Evolutionary conservation across 2,113 vertebrate species (phyloP), one percentile per base, ranked within the genome.

Genomic region (Pionites leucogaster): DNA sequence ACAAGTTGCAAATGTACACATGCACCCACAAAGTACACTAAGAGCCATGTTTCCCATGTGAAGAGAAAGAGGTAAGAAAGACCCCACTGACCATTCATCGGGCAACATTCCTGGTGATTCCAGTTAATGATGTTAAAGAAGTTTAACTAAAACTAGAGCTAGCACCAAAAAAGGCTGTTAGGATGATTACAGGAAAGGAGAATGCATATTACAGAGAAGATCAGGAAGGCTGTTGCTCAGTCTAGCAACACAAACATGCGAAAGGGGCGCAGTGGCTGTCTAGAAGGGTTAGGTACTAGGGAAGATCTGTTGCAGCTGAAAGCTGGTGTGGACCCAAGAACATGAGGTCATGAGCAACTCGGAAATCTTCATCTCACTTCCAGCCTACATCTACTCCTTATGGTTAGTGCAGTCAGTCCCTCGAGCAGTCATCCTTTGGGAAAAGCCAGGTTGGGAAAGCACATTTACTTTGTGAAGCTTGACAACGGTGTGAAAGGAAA

Each of bases 401-500:
- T 71, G 64, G 91, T 96, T 97, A 97, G 96, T 96, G 94, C 2
- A 11, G 86, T 50, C 92, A 97, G 83, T 65, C 81, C 70, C 83
- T 79, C 1, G 0, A 87, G 81, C 89, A 93, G 91, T 57, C 57
- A 5, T 95, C 95, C 91, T 87, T 84, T 52, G 74, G 86, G 86
- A 93, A 95, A 55, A 91, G 81, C 44, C 14, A 0, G 71, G 89
- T 70, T 79, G 65, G 81, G 84, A 65, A 87, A 72, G 62, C 0
- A 0, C 96, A 96, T 95, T 97, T 97, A 97, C 96, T 97, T 96
- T 92, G 96, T 79, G 91, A 93, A 91, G 93, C 95, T 96, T 19
- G 91, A 84, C 96, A 97, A 42, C 94, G 94, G 72, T 97, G 96
- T 67, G 96, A 95, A 95, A 97, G 92, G 70, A 95, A 97, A 97